Base-by-base conservation (phyloP, 2,797 vertebrate species). In the Cephalopachus bancanus region DNA sequence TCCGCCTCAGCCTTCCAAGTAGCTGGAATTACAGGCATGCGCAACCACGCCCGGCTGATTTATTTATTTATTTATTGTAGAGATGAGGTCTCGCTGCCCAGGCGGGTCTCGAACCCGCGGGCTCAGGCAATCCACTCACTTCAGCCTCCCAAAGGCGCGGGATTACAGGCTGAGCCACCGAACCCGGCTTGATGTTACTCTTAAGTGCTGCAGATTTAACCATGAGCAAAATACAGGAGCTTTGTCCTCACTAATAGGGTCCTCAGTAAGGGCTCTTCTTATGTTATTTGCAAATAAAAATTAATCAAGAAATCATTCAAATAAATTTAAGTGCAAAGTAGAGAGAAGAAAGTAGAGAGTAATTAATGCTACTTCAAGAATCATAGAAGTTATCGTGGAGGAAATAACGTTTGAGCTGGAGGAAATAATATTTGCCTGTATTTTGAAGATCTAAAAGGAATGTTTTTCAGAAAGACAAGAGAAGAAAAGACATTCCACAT, bases 371-470 rank as follows among this genome's bases (percentile, higher is more conserved):
- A 44, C 16, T 20, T 74, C 33, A 72, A 67, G 16, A 71, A 44
- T 55, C 22, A 55, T 9, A 4, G 24, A 83, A 28, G 5, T 49
- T 57, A 74, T 62, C 30, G 16, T 19, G 16, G 30, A 91, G 19
- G 44, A 51, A 33, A 74, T 81, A 59, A 69, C 44, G 83, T 76
- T 91, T 91, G 17, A 83, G 19, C 26, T 83, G n/a, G 65, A 83
- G 33, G 83, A 62, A 88, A 93, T 91, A 76, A 81, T 22, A 60
- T 24, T 81, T 93, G 8, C 59, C 7, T 79, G 24, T 37, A 51
- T 55, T 94, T 95, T 76, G 76, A 83, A 96, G 85, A 64, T 57
- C 22, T 65, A 59, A 53, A 74, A 90, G 33, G 33, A 88, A 71
- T 44, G 44, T 59, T n/a, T 86, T n/a, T 37, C n/a, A 88, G 74